A percentile compares a stretch with the other conserved stretches of the same genome.
Evolutionary conservation across 2,888 invertebrate species (phyloP).

Genomic region (Arrhopalites spinosus): DNA sequence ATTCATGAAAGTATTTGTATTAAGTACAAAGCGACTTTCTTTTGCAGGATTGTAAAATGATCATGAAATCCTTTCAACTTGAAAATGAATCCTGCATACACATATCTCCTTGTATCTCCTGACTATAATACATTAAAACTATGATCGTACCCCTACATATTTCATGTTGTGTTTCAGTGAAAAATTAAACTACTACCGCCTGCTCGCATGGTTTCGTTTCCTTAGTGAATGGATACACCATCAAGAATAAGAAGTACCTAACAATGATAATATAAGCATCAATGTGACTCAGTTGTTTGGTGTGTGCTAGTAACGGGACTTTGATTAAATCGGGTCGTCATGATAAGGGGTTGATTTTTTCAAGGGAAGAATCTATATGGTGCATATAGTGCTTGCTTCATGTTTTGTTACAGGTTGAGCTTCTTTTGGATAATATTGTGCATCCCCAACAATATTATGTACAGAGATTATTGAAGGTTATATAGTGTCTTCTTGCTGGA

Average conservation of each 20-base stretch:
- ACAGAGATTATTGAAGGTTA: background rate
- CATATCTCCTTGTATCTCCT: too few species aligned
- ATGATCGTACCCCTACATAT: too few species aligned
- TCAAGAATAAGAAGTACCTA: background rate
- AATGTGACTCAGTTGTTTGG: slow-evolving; percentile 24
- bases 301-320: slow-evolving; percentile 34
- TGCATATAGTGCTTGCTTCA: background rate
- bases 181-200: too few species aligned
- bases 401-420: background rate
- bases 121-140: too few species aligned
- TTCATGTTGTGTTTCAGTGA: too few species aligned
- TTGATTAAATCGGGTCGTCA: slow-evolving; percentile 33
- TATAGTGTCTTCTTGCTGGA: background rate
- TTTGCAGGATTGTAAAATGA: too few species aligned
- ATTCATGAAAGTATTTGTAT: background rate
- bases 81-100: too few species aligned
- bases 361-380: slow-evolving; percentile 21
- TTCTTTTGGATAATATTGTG: background rate
- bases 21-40: background rate
- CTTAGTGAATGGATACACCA: too few species aligned
- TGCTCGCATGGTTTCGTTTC: too few species aligned
- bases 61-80: too few species aligned
- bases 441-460: background rate
- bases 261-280: background rate
- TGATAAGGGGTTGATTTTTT: slow-evolving; percentile 19